Conservation (phyloP, 2,888 invertebrate species). For the Pyrrhia umbra region DNA sequence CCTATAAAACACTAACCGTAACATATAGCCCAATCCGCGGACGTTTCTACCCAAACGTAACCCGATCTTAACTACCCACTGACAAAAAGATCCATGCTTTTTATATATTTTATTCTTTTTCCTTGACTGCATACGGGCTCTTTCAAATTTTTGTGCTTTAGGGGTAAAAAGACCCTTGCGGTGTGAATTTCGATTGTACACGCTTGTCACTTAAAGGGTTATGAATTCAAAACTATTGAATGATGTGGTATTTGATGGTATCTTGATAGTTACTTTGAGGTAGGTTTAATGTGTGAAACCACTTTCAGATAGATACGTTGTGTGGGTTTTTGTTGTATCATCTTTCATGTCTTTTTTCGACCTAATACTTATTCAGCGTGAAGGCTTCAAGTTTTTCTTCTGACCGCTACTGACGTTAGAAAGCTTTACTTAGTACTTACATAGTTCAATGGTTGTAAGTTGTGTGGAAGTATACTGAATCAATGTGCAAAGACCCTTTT, state of each 20-base stretch:
- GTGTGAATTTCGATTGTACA: constrained; percentile 60
- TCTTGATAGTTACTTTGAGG: constrained; percentile 24
- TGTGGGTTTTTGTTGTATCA: constrained; percentile 1
- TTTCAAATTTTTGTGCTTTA: constrained; percentile 47
- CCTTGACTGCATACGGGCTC: constrained; percentile 59
- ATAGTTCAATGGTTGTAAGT: too few relatives aligned
- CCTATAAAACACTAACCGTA: constrained; percentile 31
- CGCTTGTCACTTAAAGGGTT: constrained; percentile 52
- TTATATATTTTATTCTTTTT: constrained; percentile 50
- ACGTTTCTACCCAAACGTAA: constrained; percentile 43
- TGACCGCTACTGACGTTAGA: too few relatives aligned
- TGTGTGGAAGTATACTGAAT: too few relatives aligned
- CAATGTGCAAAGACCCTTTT: too few relatives aligned
- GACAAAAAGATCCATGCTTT: constrained; percentile 48
- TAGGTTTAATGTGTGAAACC: constrained; percentile 20
- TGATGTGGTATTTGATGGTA: constrained; percentile 47
- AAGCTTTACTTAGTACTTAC: too few relatives aligned
- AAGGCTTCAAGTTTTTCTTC: background rate
- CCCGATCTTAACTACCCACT: constrained; percentile 48
- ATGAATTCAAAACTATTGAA: constrained; percentile 37
- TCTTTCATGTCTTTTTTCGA: background rate
- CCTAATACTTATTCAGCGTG: too few relatives aligned
- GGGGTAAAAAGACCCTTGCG: constrained; percentile 59
- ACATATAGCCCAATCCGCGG: constrained; percentile 29
- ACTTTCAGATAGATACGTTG: constrained; percentile 12